Conservation (phyloP, 2,888 invertebrate species). For the Oscheius sp. region DNA sequence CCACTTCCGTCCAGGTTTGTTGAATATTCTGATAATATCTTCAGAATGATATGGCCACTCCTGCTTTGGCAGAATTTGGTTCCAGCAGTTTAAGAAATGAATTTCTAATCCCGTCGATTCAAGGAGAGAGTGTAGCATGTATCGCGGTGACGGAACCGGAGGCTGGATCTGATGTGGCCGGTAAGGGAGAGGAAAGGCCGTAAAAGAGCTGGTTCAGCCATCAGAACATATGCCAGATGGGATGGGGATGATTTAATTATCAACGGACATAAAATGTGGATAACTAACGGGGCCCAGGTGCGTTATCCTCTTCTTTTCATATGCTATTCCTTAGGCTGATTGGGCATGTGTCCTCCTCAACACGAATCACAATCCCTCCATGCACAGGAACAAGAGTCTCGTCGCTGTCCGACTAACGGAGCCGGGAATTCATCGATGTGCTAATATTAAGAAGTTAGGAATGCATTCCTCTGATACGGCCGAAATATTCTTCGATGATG, state of each 20-base stretch:
- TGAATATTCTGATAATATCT: slow-evolving; percentile 12
- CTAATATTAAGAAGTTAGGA: slow-evolving; percentile 74
- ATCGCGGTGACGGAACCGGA: slow-evolving; percentile 75
- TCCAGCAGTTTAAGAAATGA: slow-evolving; percentile 73
- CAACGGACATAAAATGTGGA: slow-evolving; percentile 77
- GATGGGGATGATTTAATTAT: slow-evolving; percentile 74
- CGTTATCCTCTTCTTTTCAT: neutral
- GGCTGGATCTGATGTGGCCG: slow-evolving; percentile 75
- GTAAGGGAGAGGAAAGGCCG: slow-evolving; percentile 45
- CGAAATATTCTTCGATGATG: slow-evolving; percentile 75
- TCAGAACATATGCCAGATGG: slow-evolving; percentile 73
- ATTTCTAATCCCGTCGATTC: slow-evolving; percentile 73
- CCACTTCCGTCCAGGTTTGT: slow-evolving; percentile 74
- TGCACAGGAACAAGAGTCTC: slow-evolving; percentile 75
- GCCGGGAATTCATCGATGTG: slow-evolving; percentile 63
- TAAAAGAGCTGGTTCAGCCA: slow-evolving; percentile 65
- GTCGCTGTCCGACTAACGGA: slow-evolving; percentile 73
- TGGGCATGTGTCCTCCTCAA: slow-evolving; percentile 76
- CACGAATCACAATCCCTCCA: slow-evolving; percentile 72
- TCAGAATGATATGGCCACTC: slow-evolving; percentile 74
- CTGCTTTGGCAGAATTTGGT: slow-evolving; percentile 73
- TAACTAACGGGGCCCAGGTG: slow-evolving; percentile 73
- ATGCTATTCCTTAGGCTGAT: slow-evolving; percentile 73
- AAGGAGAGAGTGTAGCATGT: slow-evolving; percentile 74
- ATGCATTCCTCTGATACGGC: slow-evolving; percentile 75